Conservation (phyloP, 2,113 vertebrate species). For the Tenrec ecaudatus region DNA sequence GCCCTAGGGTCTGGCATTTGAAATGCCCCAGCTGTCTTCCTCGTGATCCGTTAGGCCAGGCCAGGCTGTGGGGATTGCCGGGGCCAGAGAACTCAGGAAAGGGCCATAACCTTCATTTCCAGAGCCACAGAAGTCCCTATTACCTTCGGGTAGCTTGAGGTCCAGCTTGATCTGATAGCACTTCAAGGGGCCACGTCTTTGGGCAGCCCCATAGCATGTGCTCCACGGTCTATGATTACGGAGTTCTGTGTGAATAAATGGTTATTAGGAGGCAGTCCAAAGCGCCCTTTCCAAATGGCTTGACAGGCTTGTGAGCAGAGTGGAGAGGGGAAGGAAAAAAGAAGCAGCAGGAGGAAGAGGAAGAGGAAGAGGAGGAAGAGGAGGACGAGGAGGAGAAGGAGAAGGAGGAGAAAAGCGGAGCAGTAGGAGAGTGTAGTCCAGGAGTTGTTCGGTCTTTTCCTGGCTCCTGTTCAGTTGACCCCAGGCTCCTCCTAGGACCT, state of each 20-base stretch:
- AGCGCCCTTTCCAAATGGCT: slow-evolving; percentile 41
- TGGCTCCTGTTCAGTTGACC: background rate
- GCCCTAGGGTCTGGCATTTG: background rate
- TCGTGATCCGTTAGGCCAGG: background rate
- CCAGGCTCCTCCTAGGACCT: background rate
- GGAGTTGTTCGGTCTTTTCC: background rate
- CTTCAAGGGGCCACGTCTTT: background rate
- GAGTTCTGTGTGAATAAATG: slow-evolving; percentile 41
- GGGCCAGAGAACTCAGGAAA: background rate
- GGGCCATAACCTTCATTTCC: background rate
- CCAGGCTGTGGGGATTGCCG: background rate
- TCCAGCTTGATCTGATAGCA: background rate
- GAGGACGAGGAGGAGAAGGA: no score
- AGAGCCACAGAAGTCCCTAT: background rate
- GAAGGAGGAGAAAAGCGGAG: background rate
- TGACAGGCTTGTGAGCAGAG: slow-evolving; percentile 13
- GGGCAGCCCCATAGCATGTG: background rate
- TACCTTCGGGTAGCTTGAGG: background rate
- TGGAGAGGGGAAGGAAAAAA: background rate
- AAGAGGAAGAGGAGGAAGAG: no score
- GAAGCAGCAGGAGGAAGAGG: no score
- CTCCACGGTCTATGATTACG: background rate
- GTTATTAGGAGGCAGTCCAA: slow-evolving; percentile 2
- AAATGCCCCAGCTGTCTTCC: background rate
- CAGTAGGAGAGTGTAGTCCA: background rate